Percentiles rank a stretch among this genome's conserved stretches.
Evolutionary conservation across 1,140 invertebrate genomes (phyloP).

Genomic region (Ceratina australensis): DNA sequence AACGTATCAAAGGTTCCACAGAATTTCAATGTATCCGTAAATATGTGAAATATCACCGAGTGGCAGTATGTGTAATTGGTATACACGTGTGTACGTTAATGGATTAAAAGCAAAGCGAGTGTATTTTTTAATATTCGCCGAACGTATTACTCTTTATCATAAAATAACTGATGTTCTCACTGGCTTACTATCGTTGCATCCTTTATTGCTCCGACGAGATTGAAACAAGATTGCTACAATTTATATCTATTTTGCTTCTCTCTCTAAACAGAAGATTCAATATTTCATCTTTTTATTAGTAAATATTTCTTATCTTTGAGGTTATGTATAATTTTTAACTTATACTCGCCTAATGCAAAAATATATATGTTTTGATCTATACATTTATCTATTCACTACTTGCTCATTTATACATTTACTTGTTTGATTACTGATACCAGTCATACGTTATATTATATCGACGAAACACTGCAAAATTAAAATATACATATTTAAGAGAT

Average conservation of each 20-base stretch:
- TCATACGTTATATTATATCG: not conserved
- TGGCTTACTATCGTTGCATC: not conserved
- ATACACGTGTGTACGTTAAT: too few species aligned
- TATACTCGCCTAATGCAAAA: too few species aligned
- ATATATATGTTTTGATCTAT: not conserved
- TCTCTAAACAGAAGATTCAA: not conserved
- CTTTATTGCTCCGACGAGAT: not conserved
- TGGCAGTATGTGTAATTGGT: too few species aligned
- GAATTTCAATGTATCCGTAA: too few species aligned
- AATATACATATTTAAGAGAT: not conserved
- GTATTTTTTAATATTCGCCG: too few species aligned
- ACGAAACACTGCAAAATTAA: not conserved
- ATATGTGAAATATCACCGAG: too few species aligned
- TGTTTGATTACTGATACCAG: not conserved
- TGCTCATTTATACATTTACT: not conserved
- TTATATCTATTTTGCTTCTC: not conserved
- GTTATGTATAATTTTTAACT: conserved; percentile 9
- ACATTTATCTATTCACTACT: not conserved
- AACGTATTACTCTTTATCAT: too few species aligned
- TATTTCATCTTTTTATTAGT: not conserved
- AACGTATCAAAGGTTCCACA: too few species aligned
- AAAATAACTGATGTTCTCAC: not conserved
- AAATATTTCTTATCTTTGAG: not conserved
- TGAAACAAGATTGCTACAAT: not conserved
- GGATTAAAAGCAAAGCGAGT: too few species aligned